Percentiles rank a stretch among this genome's conserved stretches.
phyloP scores from a whole-genome alignment of 2,797 vertebrate genomes.

The Calcarius lapponicus region DNA sequence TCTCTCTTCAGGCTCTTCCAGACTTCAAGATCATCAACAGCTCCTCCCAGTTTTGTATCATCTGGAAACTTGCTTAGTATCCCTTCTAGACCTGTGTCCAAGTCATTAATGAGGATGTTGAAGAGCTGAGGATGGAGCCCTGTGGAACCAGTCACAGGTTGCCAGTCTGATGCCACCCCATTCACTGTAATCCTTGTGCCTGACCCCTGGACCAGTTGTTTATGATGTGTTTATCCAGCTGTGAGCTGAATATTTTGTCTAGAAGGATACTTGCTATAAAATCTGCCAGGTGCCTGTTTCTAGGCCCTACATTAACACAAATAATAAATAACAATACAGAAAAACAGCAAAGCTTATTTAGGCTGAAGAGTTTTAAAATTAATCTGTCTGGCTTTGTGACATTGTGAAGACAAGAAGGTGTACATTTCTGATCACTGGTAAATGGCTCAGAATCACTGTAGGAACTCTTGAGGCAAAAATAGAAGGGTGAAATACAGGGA shows the following conservation, averaged over 20 bases:
- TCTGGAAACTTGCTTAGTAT: background rate
- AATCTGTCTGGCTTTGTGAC: background rate
- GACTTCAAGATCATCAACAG: background rate
- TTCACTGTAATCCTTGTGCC: background rate
- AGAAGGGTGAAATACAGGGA: background rate
- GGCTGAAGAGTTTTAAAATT: background rate
- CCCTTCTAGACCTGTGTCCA: background rate
- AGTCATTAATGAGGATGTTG: background rate
- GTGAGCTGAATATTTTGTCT: background rate
- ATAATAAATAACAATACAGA: background rate
- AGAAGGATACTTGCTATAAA: background rate
- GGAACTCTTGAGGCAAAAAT: background rate
- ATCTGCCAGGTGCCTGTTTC: background rate
- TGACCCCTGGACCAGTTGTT: background rate
- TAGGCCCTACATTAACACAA: background rate
- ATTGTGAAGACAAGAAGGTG: background rate
- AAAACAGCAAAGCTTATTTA: background rate
- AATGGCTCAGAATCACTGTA: background rate
- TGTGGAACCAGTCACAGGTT: background rate
- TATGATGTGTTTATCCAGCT: background rate
- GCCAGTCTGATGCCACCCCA: accelerated
- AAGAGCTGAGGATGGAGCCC: background rate
- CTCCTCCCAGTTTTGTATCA: background rate
- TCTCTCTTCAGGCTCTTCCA: background rate
- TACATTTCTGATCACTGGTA: background rate